Percentiles rank a stretch among this genome's conserved stretches.
These are phyloP conservation scores for Oryzaephilus surinamensis DNA, from an alignment of 1,140 invertebrate species.

Conservation along the genomic window DNA sequence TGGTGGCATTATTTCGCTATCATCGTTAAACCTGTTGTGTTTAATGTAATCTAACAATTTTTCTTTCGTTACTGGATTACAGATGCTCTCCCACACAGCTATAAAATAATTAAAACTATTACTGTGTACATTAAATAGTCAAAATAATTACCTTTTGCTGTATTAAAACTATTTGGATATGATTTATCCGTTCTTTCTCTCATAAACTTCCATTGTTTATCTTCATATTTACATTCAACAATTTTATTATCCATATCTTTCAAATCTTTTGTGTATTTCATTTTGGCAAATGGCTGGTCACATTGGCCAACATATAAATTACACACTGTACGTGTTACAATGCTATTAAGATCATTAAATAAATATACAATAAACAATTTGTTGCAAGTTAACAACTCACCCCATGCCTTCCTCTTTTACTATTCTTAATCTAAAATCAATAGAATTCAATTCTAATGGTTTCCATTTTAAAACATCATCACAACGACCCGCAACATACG, in stretches of 20 bases:
- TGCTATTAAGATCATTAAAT: conserved; percentile 41
- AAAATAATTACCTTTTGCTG: conserved; percentile 53
- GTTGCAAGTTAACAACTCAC: conserved; percentile 37
- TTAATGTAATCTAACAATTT: conserved; percentile 65
- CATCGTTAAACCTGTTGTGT: conserved; percentile 47
- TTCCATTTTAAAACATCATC: conserved; percentile 96
- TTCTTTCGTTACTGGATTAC: conserved; percentile 71
- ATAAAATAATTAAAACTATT: conserved; percentile 28
- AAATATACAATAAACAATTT: conserved; percentile 4
- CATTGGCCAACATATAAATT: conserved; percentile 69
- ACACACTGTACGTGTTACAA: conserved; percentile 63
- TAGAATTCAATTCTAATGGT: conserved; percentile 82
- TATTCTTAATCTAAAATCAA: conserved; percentile 90
- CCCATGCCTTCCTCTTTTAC: conserved; percentile 58
- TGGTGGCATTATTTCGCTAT: conserved; percentile 54
- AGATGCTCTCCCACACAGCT: conserved; percentile 61
- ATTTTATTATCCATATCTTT: conserved; percentile 85
- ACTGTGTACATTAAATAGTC: background rate
- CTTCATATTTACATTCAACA: conserved; percentile 82
- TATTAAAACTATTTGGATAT: conserved; percentile 81
- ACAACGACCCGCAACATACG: conserved; percentile 75
- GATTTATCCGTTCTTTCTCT: conserved; percentile 94
- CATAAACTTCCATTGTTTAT: conserved; percentile 86
- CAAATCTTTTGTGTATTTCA: conserved; percentile 68
- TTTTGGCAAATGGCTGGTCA: conserved; percentile 51